Evolutionary conservation across 2,797 vertebrate species (phyloP).

Genomic region (Nyctibius grandis): DNA sequence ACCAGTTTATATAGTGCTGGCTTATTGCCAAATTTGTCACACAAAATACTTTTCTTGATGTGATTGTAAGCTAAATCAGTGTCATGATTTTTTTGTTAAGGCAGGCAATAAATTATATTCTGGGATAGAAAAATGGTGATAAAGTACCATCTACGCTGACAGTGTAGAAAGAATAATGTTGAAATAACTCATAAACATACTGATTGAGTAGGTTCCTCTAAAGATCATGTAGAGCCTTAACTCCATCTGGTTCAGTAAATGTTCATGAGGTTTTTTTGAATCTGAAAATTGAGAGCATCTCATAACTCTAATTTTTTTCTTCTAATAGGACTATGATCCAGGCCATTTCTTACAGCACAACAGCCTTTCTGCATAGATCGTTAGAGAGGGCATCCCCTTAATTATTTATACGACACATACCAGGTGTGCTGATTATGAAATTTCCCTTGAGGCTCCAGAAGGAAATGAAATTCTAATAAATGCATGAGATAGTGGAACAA

Average conservation of each 20-base stretch:
- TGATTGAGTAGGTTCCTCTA: background rate
- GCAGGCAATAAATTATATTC: background rate
- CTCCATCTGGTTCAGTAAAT: background rate
- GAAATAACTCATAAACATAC: background rate
- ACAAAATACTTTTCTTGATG: background rate
- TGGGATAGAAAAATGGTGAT: background rate
- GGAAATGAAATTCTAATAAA: constrained; percentile 60
- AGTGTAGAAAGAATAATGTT: background rate
- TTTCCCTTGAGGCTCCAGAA: constrained; percentile 47
- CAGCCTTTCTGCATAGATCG: background rate
- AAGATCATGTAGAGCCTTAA: background rate
- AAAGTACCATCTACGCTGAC: background rate
- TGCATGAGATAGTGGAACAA: constrained; percentile 11
- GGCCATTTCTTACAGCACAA: background rate
- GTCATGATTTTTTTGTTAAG: background rate
- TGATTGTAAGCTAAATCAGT: background rate
- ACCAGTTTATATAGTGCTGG: background rate
- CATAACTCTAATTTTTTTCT: background rate
- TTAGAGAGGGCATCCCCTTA: constrained; percentile 24
- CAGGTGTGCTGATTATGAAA: constrained; percentile 57
- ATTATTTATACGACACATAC: constrained; percentile 41
- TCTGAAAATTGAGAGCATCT: background rate
- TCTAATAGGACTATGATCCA: background rate
- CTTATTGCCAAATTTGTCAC: background rate
- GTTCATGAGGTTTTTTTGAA: background rate